Evolutionary conservation across 2,113 vertebrate species (phyloP).

Genomic region (Scytalopus superciliaris): DNA sequence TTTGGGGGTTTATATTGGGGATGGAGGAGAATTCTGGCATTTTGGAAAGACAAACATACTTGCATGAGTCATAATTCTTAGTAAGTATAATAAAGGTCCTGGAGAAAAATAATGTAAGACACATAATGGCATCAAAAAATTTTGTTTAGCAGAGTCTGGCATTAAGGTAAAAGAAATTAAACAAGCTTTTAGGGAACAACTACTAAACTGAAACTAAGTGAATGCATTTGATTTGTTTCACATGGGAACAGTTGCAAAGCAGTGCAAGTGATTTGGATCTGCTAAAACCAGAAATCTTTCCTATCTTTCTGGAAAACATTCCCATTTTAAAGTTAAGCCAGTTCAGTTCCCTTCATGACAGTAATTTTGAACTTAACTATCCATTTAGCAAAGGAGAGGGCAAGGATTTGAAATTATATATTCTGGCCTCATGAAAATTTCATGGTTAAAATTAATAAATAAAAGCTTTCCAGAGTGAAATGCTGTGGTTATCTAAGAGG

Average conservation of each 20-base stretch:
- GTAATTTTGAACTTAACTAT: neutral
- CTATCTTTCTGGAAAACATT: neutral
- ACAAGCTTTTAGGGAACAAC: no score
- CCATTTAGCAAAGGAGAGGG: neutral
- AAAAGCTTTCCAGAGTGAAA: neutral
- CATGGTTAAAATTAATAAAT: slow-evolving; percentile 24
- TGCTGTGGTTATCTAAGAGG: neutral
- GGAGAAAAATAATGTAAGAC: neutral
- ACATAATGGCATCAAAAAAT: neutral
- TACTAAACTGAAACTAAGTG: neutral
- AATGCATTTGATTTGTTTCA: neutral
- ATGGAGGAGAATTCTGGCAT: neutral
- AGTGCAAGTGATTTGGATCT: neutral
- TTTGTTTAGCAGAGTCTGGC: neutral
- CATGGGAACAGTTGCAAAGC: neutral
- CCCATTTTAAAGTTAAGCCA: neutral
- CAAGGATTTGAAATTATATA: neutral
- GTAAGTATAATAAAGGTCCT: neutral
- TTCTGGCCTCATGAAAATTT: slow-evolving; percentile 25
- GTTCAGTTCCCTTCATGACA: neutral
- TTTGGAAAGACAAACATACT: neutral
- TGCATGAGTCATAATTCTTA: neutral
- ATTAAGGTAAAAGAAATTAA: neutral
- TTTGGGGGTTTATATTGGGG: neutral
- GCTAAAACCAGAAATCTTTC: neutral